Base-by-base conservation (phyloP, 2,797 vertebrate genomes). In the Pseudochirops cupreus region DNA sequence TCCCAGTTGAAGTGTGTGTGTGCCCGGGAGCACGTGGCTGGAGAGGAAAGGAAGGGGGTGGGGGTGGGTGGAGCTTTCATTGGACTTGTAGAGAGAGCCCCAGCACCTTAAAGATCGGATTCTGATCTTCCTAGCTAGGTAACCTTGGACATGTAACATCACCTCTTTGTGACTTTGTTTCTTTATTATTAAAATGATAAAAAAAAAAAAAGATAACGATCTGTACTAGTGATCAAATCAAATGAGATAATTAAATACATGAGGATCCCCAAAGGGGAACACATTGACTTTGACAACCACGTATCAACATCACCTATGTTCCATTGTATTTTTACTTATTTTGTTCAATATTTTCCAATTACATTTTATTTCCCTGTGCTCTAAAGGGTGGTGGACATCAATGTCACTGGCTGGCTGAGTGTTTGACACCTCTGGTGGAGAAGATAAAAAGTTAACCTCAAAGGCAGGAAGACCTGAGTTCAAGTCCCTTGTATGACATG, bases 31-130 rank as follows among this genome's bases (percentile, higher is more conserved):
- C 52, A 1, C 0, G 2, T 0, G 26, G 94, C 56, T 13, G 1
- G 1, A 57, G 95, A 0, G 28, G 39, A 16, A 3, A 55, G 5
- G 1, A 28, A 33, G 1, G 50, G 54, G 54, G 0, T 0, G 53
- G 24, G 58, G 16, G 26, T 4, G 54, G 54, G 0, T 0, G 24
- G 57, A 58, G 21, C 21, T 24, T 21, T 67, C 33, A n/a, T n/a
- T n/a, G 21, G 11, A 4, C 0, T 18, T 14, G 14, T n/a, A n/a
- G 33, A 6, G n/a, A 67, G 12, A 67, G 14, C 33, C 16, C 5
- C 13, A 13, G 33, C 4, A n/a, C 13, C 14, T 1, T 0, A 16
- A 62, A 18, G 33, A n/a, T 67, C 33, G 62, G 31, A 67, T n/a
- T 67, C 33, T n/a, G 14, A n/a, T 67, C 62, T 67, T 16, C 62